Evolutionary conservation across 2,797 vertebrate species (phyloP).

Genomic region (Geotria australis): DNA sequence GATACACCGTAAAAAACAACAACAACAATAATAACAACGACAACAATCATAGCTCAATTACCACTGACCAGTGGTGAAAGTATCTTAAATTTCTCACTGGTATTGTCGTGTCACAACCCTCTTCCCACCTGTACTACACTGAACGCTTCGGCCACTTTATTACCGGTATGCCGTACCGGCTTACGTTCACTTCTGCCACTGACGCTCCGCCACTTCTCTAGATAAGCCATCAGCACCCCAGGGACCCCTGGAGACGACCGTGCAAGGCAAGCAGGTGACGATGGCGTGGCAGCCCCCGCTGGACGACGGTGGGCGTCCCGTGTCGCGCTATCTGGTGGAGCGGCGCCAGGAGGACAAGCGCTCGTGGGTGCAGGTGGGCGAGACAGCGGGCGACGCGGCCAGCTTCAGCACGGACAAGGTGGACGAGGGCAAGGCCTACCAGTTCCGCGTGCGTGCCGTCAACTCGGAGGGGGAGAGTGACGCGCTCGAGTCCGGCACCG

Average conservation of each 20-base stretch:
- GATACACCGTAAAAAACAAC: too few relatives aligned
- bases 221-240: constrained; percentile 39
- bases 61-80: too few relatives aligned
- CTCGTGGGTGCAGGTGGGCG: constrained; percentile 32
- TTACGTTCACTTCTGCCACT: not conserved
- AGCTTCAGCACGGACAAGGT: constrained; percentile 19
- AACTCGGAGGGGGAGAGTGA: constrained; percentile 31
- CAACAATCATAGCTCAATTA: too few relatives aligned
- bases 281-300: constrained; percentile 38
- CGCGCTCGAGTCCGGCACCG: constrained; percentile 26
- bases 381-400: constrained; percentile 11
- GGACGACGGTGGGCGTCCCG: constrained; percentile 30
- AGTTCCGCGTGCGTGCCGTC: constrained; percentile 31
- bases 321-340: constrained; percentile 32
- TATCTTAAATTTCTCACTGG: too few relatives aligned
- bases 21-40: too few relatives aligned
- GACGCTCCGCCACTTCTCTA: constrained; percentile 7
- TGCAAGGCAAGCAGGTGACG: constrained; percentile 8
- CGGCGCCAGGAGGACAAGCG: constrained; percentile 28
- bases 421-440: constrained; percentile 30
- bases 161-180: too few relatives aligned
- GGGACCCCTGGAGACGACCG: constrained; percentile 26
- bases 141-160: too few relatives aligned
- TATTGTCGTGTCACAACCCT: too few relatives aligned
- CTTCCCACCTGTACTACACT: too few relatives aligned